A percentile compares a stretch with the other conserved stretches of the same genome.
Conservation (phyloP, 1,140 invertebrate genomes). For the Manduca sexta region DNA sequence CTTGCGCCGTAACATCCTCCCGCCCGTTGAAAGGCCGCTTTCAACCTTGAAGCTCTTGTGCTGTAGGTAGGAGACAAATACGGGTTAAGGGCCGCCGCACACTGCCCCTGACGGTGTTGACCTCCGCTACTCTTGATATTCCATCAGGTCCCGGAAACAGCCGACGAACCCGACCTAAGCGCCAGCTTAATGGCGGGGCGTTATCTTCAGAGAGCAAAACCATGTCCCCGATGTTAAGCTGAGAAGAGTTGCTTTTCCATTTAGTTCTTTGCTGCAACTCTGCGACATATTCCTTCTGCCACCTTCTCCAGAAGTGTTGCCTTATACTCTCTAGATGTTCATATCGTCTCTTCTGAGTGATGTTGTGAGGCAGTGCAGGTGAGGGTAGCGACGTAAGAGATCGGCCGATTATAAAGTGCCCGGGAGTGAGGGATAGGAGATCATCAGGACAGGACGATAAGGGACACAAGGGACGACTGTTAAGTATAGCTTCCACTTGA, state of each 20-base stretch:
- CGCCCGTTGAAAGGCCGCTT: neutral
- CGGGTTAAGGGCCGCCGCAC: neutral
- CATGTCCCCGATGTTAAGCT: constrained; percentile 15
- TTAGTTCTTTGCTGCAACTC: constrained; percentile 19
- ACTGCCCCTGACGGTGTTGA: neutral
- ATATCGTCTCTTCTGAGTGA: neutral
- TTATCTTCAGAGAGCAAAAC: constrained; percentile 17
- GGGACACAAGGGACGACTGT: constrained; percentile 12
- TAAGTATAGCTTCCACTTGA: constrained; percentile 27
- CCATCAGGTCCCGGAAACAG: constrained; percentile 2
- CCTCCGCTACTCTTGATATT: constrained; percentile 1
- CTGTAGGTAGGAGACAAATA: neutral
- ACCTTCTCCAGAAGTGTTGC: constrained; percentile 19
- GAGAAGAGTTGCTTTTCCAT: constrained; percentile 9
- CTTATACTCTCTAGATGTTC: constrained; percentile 9
- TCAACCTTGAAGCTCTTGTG: neutral
- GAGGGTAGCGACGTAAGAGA: neutral
- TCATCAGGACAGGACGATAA: constrained; percentile 1
- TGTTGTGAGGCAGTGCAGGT: neutral
- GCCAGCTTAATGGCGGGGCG: neutral
- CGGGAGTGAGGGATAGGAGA: constrained; percentile 5
- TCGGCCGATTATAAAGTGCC: constrained; percentile 4
- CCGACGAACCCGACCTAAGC: neutral
- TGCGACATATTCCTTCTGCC: constrained; percentile 18
- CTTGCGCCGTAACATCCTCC: neutral